A percentile compares a stretch with the other conserved stretches of the same genome.
phyloP scores from a whole-genome alignment of 2,113 vertebrate genomes.

The Entomyzon cyanotis region DNA sequence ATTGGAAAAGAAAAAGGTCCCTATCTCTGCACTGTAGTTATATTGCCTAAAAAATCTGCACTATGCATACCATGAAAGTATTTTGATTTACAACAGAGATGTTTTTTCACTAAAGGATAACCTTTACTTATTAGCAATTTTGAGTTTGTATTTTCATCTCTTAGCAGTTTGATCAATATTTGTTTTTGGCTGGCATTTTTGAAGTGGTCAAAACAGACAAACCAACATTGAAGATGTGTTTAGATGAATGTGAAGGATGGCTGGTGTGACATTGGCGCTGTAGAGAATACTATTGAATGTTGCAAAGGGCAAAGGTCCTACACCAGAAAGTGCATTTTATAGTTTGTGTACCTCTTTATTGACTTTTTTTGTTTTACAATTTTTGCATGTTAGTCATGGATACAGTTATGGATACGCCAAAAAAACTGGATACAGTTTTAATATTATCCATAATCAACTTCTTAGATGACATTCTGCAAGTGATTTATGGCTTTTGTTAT shows the following conservation, averaged over 20 bases:
- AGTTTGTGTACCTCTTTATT: not conserved
- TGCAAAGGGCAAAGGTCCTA: not conserved
- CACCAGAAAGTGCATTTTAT: not conserved
- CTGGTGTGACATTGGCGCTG: not conserved
- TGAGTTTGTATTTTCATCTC: not conserved
- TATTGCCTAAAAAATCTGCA: not conserved
- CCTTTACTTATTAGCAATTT: not conserved
- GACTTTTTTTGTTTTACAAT: not conserved
- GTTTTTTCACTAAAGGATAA: not conserved
- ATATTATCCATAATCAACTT: not conserved
- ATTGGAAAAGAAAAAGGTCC: not conserved
- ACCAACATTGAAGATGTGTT: not conserved
- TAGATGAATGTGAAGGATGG: not conserved
- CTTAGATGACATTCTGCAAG: not conserved
- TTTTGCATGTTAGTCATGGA: not conserved
- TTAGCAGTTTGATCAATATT: not conserved
- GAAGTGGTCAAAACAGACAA: not conserved
- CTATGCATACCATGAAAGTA: not conserved
- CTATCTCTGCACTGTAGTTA: not conserved
- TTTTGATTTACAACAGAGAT: not conserved
- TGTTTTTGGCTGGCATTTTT: not conserved
- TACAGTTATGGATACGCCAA: not conserved
- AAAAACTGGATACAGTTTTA: not conserved
- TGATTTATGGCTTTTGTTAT: not conserved
- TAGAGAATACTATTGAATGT: not conserved